These are phyloP conservation scores for Orthosia gracilis DNA, from an alignment of 2,888 invertebrate genomes.

Conservation along the genomic window DNA sequence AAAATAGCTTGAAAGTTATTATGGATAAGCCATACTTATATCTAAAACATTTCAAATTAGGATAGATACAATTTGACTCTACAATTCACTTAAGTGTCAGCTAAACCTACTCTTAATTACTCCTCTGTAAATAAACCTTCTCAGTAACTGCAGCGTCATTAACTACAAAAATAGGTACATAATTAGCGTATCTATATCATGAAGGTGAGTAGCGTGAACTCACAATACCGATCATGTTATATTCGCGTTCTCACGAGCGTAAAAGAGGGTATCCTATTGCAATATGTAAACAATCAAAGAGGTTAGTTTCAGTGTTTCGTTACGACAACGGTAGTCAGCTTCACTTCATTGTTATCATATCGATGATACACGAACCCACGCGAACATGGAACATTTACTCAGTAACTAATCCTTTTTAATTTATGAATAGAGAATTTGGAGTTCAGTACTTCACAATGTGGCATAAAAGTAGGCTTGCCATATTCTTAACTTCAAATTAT, in stretches of 20 bases:
- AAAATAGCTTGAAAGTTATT: too few species aligned
- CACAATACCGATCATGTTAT: conserved; percentile 56
- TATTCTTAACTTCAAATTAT: too few species aligned
- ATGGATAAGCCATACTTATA: too few species aligned
- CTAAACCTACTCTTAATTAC: background rate
- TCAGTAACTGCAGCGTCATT: background rate
- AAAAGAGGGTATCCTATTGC: conserved; percentile 67
- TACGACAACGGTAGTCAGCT: conserved; percentile 63
- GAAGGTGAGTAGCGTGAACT: conserved; percentile 38
- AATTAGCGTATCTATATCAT: conserved; percentile 33
- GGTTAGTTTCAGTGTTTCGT: conserved; percentile 73
- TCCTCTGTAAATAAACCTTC: background rate
- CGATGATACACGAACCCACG: conserved; percentile 64
- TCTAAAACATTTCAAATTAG: background rate
- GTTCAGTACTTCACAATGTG: too few species aligned
- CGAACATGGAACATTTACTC: conserved; percentile 17
- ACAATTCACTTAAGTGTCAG: background rate
- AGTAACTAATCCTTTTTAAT: too few species aligned
- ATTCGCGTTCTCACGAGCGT: conserved; percentile 68
- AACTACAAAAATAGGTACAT: background rate
- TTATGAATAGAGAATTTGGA: too few species aligned
- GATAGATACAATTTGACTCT: background rate
- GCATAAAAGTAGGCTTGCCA: too few species aligned
- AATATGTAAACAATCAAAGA: conserved; percentile 72
- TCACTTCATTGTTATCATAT: conserved; percentile 74